Conservation (phyloP, 2,797 vertebrate species). For the Heteromormyrus szaboi region DNA sequence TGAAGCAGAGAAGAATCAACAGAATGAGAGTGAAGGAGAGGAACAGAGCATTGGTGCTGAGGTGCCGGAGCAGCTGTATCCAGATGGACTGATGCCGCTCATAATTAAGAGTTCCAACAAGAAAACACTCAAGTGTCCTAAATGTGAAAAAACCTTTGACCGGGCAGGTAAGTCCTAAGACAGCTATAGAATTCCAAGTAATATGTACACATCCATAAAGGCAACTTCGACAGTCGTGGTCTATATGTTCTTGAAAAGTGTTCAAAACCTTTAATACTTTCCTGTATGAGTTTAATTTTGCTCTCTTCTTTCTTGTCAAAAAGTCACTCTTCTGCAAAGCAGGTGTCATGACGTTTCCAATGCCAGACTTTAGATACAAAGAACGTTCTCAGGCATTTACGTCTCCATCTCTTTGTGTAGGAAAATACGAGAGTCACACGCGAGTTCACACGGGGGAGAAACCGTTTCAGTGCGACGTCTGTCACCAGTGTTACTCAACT, state of each 20-base stretch:
- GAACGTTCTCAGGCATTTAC: too few species aligned
- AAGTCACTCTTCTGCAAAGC: background rate
- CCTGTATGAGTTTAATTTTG: background rate
- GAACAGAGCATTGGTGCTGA: slow-evolving; percentile 47
- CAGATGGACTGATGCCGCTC: slow-evolving; percentile 78
- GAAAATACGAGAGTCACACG: slow-evolving; percentile 93
- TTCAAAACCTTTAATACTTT: background rate
- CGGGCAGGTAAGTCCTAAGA: slow-evolving; percentile 79
- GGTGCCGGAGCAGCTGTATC: slow-evolving; percentile 56
- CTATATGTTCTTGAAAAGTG: background rate
- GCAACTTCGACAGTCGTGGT: background rate
- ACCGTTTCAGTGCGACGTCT: slow-evolving; percentile 94
- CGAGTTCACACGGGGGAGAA: slow-evolving; percentile 96
- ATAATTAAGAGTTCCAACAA: slow-evolving; percentile 77
- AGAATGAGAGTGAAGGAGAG: slow-evolving; percentile 53
- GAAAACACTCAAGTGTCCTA: slow-evolving; percentile 86
- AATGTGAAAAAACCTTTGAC: slow-evolving; percentile 93
- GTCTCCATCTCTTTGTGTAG: slow-evolving; percentile 47
- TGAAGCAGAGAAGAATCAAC: slow-evolving; percentile 49
- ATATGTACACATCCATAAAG: background rate
- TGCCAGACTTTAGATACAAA: too few species aligned
- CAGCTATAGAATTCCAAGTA: background rate
- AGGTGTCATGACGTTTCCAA: too few species aligned
- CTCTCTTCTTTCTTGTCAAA: background rate
- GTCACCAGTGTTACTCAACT: slow-evolving; percentile 92